These are phyloP conservation scores for Apostichopus leukothele DNA, from an alignment of 53 echinoderm and acorn worm species.

Conservation along the genomic window DNA sequence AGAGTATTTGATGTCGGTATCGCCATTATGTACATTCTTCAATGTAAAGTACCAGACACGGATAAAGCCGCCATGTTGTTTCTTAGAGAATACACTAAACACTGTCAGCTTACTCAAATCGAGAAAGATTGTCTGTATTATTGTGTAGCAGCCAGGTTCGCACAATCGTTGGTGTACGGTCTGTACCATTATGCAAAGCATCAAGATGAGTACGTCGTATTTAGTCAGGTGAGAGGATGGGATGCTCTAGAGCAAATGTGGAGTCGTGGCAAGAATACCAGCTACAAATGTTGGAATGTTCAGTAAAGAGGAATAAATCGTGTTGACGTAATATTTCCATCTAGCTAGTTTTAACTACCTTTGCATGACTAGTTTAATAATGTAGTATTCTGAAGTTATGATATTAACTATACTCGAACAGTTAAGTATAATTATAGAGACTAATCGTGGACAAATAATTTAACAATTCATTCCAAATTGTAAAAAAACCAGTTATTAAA, in stretches of 20 bases:
- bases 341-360: no score
- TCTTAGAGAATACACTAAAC: slow-evolving; percentile 61
- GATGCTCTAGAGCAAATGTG: slow-evolving; percentile 55
- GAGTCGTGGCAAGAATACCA: slow-evolving; percentile 39
- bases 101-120: slow-evolving; percentile 43
- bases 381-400: no score
- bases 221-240: slow-evolving; percentile 66
- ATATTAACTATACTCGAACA: no score
- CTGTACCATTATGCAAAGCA: slow-evolving; percentile 46
- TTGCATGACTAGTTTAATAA: no score
- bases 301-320: background rate
- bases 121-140: slow-evolving; percentile 61
- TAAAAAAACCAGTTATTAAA: no score
- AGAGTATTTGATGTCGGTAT: slow-evolving; percentile 69
- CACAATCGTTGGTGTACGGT: slow-evolving; percentile 61
- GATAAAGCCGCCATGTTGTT: slow-evolving; percentile 67
- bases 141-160: slow-evolving; percentile 61
- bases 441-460: no score
- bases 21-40: slow-evolving; percentile 63
- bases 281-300: slow-evolving; percentile 44
- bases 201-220: slow-evolving; percentile 54
- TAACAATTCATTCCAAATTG: no score
- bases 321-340: no score
- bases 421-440: no score
- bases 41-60: slow-evolving; percentile 49